phyloP scores from a whole-genome alignment of 1,140 invertebrate genomes.

The Brachionus paranguensis region DNA sequence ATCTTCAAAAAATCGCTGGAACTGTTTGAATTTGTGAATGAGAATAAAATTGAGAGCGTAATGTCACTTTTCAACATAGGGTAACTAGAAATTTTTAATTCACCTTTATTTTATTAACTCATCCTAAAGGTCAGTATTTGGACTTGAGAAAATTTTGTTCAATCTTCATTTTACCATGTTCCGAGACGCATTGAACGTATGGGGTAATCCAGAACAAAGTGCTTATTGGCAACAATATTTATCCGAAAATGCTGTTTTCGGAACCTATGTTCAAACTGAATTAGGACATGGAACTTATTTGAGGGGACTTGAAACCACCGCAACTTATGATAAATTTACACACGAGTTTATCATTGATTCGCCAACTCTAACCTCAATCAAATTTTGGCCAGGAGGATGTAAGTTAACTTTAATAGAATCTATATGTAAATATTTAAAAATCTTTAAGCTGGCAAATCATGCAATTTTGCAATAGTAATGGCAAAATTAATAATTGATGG shows the following conservation, averaged over 20 bases:
- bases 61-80: background rate
- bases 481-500: constrained; percentile 80
- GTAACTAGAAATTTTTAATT: background rate
- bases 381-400: constrained; percentile 88
- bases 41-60: background rate
- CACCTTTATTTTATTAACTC: background rate
- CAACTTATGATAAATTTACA: constrained; percentile 75
- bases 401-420: background rate
- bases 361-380: constrained; percentile 77
- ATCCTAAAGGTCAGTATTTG: background rate
- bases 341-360: constrained; percentile 81
- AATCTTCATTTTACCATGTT: constrained; percentile 79
- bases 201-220: constrained; percentile 77
- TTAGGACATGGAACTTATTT: constrained; percentile 86
- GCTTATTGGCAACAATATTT: constrained; percentile 76
- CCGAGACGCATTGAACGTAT: constrained; percentile 76
- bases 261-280: constrained; percentile 91
- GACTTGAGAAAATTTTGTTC: constrained; percentile 41
- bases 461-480: constrained; percentile 76
- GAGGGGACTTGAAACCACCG: constrained; percentile 79
- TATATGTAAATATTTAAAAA: background rate
- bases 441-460: constrained; percentile 67
- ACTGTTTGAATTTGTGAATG: background rate
- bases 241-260: constrained; percentile 73
- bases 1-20: constrained; percentile 26